Evolutionary conservation across 2,113 vertebrate genomes (phyloP).

Genomic region (Chamaea fasciata): DNA sequence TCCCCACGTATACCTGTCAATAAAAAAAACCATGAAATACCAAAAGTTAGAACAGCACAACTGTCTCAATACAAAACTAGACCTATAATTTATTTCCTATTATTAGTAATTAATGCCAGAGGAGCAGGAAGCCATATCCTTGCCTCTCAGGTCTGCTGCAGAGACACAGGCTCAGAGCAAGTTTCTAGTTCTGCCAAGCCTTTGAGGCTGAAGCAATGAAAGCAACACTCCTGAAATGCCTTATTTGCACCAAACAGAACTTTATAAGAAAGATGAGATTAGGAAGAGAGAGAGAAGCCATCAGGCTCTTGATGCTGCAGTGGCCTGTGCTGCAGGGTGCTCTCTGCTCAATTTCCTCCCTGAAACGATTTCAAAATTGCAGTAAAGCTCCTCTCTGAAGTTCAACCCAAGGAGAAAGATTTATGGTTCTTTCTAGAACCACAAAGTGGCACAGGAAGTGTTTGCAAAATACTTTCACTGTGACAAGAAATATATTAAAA

Average conservation of each 20-base stretch:
- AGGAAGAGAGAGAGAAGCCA: background rate
- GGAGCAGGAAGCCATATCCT: background rate
- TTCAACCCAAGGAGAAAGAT: background rate
- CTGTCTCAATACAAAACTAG: background rate
- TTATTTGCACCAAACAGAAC: background rate
- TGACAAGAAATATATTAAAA: background rate
- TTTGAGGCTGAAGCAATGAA: background rate
- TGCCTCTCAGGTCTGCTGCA: background rate
- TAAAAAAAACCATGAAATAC: background rate
- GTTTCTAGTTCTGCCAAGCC: background rate
- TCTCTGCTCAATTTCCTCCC: background rate
- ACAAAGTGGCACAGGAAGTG: background rate
- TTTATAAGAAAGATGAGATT: background rate
- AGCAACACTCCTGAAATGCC: background rate
- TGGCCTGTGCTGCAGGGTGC: background rate
- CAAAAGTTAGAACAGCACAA: background rate
- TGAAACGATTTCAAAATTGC: background rate
- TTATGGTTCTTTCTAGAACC: background rate
- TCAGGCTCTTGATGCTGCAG: background rate
- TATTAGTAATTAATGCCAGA: background rate
- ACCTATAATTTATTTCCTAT: background rate
- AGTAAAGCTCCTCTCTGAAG: background rate
- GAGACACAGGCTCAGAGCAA: background rate
- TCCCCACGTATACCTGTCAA: slow-evolving; percentile 91
- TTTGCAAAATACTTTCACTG: background rate